phyloP scores from a whole-genome alignment of 2,797 vertebrate species.

The Arctocebus calabarensis region DNA sequence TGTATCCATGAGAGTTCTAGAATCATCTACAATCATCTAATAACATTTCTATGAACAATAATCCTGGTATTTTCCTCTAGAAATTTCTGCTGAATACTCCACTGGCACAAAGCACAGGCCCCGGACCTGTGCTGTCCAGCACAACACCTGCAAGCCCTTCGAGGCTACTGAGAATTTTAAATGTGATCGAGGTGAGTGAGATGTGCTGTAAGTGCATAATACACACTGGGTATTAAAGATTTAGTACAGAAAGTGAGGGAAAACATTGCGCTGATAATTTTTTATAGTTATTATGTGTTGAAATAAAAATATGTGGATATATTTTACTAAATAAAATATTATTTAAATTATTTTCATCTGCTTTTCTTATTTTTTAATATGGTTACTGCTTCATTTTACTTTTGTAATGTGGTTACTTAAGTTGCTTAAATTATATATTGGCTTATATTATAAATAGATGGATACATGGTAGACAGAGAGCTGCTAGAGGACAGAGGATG shows the following conservation, averaged over 20 bases:
- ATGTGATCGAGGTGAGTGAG: background rate
- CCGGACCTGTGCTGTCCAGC: fast-evolving
- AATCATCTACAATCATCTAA: too few species aligned
- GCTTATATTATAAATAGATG: background rate
- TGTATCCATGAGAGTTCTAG: background rate
- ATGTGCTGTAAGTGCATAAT: fast-evolving
- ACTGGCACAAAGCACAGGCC: background rate
- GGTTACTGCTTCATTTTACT: background rate
- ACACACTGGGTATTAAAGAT: background rate
- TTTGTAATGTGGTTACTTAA: background rate
- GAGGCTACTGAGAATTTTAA: background rate
- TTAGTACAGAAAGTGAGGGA: background rate
- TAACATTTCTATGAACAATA: background rate
- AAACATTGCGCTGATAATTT: background rate
- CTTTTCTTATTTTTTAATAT: background rate
- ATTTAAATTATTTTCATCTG: slow-evolving; percentile 6
- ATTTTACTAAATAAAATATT: background rate
- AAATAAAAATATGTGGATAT: background rate
- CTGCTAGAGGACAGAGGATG: background rate
- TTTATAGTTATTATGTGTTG: background rate
- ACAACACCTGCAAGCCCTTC: fast-evolving
- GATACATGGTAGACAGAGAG: background rate
- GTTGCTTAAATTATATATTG: background rate
- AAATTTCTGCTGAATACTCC: background rate
- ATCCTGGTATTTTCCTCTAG: background rate